phyloP scores from a whole-genome alignment of 1,140 invertebrate species.

The Orchestia grillus region DNA sequence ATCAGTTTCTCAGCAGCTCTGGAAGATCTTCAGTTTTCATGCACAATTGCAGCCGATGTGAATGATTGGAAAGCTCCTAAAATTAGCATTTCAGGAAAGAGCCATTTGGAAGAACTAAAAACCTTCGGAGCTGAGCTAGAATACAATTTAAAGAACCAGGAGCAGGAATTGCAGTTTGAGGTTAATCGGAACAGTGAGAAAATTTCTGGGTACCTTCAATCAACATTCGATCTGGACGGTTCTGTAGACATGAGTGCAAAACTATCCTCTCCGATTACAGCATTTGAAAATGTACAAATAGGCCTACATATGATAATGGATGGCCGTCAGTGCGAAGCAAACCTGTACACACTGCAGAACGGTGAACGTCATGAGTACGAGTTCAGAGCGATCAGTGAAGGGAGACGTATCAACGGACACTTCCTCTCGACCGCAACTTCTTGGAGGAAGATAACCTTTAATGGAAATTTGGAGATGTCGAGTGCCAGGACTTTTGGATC shows the following conservation, averaged over 20 bases:
- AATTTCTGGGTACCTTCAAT: background rate
- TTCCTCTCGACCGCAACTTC: background rate
- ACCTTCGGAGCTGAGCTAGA: background rate
- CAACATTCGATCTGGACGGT: background rate
- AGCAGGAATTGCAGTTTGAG: background rate
- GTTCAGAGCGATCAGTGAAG: background rate
- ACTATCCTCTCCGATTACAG: background rate
- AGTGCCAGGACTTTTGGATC: background rate
- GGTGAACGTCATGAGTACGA: background rate
- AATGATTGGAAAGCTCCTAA: background rate
- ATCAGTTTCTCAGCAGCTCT: background rate
- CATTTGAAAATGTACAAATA: background rate
- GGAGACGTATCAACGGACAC: background rate
- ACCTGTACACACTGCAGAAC: background rate
- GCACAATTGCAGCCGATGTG: background rate
- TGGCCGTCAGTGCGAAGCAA: background rate
- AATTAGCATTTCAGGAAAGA: background rate
- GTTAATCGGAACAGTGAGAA: background rate
- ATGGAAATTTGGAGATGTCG: background rate
- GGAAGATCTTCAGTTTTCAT: background rate
- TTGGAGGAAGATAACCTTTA: background rate
- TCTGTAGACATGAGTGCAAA: background rate
- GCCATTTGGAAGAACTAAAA: background rate
- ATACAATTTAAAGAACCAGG: background rate
- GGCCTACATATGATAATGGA: background rate